Evolutionary conservation across 2,888 invertebrate genomes (phyloP).

Genomic region (Neoascia interrupta): DNA sequence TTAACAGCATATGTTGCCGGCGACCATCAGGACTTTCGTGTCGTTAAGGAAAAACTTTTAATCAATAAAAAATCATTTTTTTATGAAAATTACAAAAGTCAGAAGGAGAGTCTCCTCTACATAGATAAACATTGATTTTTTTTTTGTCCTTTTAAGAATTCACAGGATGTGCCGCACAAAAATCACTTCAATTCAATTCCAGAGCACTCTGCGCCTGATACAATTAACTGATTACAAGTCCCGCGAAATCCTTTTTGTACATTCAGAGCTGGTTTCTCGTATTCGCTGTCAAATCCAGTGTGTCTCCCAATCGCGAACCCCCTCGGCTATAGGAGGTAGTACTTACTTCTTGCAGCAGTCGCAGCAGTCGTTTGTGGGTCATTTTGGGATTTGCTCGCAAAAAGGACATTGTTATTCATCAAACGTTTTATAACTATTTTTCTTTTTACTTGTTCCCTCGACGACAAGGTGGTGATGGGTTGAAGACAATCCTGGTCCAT

Average conservation of each 20-base stretch:
- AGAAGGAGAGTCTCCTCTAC: background rate
- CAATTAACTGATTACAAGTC: conserved; percentile 68
- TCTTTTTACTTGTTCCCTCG: conserved; percentile 55
- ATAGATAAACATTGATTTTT: conserved; percentile 32
- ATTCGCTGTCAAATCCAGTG: conserved; percentile 34
- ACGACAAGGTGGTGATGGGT: background rate
- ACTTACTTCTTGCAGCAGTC: background rate
- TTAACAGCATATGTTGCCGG: conserved; percentile 57
- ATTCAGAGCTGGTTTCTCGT: conserved; percentile 36
- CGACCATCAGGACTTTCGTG: conserved; percentile 25
- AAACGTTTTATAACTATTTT: conserved; percentile 68
- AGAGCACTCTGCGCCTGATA: conserved; percentile 59
- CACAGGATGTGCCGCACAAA: conserved; percentile 37
- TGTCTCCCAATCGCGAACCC: background rate
- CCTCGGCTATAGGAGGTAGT: too few species aligned
- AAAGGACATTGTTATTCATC: conserved; percentile 65
- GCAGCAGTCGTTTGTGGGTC: conserved; percentile 57
- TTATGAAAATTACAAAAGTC: conserved; percentile 45
- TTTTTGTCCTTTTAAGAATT: conserved; percentile 29
- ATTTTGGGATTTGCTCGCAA: conserved; percentile 52
- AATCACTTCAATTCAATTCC: conserved; percentile 63
- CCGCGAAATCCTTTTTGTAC: conserved; percentile 63
- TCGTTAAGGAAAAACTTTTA: conserved; percentile 62
- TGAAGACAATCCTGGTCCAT: background rate
- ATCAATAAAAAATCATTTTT: conserved; percentile 49